These are phyloP conservation scores for Chondrosia reniformis DNA, from an alignment of 37 sponge, comb jelly and placozoan species.

Conservation along the genomic window DNA sequence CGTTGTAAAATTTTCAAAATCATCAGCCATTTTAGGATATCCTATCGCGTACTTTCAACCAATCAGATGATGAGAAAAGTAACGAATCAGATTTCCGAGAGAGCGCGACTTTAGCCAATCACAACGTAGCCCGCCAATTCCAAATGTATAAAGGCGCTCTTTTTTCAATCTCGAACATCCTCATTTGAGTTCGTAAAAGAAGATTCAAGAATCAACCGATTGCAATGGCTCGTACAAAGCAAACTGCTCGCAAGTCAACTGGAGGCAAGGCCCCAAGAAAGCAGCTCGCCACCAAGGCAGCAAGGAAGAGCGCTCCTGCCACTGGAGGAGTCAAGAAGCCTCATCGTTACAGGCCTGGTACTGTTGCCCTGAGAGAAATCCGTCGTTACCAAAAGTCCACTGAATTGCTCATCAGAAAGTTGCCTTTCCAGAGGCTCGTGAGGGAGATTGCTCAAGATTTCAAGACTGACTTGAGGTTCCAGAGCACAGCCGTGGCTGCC, in stretches of 20 bases:
- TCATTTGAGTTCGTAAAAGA: too few species aligned
- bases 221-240: conserved; percentile 91
- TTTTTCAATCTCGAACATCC: neutral
- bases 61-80: conserved; percentile 13
- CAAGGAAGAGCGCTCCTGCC: conserved; percentile 89
- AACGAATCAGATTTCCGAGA: too few species aligned
- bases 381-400: conserved; percentile 93
- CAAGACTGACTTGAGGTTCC: conserved; percentile 91
- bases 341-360: conserved; percentile 91
- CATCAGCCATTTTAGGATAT: conserved; percentile 12
- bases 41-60: neutral
- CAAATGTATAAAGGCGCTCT: neutral
- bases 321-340: conserved; percentile 93
- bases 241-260: conserved; percentile 88
- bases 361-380: conserved; percentile 92
- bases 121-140: too few species aligned
- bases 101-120: too few species aligned
- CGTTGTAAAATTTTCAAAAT: neutral
- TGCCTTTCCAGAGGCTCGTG: conserved; percentile 88
- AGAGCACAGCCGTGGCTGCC: conserved; percentile 83
- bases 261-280: conserved; percentile 93
- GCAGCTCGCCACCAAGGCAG: conserved; percentile 89
- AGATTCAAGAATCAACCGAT: neutral
- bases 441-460: conserved; percentile 92
- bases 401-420: conserved; percentile 84